Evolutionary conservation across 2,797 vertebrate species (phyloP), one percentile per base, ranked within the genome.

Genomic region (Leptodactylus fallax): DNA sequence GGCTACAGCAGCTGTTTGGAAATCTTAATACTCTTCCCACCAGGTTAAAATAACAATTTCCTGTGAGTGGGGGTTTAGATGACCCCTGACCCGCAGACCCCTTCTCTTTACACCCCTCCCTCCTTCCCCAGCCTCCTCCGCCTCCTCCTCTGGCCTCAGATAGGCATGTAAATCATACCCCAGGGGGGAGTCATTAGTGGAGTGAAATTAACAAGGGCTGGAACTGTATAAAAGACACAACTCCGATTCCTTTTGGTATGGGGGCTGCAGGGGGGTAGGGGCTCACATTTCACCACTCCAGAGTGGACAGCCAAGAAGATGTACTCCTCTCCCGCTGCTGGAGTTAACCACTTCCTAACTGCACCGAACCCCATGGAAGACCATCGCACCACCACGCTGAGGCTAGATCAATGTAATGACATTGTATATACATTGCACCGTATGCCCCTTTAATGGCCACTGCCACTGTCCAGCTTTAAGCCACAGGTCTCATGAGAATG

Each of bases 41-140:
- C 96, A 96, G 96, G 95, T 97, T 97, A 97, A 97, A 97, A 96
- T 95, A 97, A 97, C 96, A 96, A 96, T 96, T 97, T 97, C 95
- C 96, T 96, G 93, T 95, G 92, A 90, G 92, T 92, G 94, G 94
- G 87, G 94, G 79, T 7, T 85, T 96, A 95, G 92, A 94, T 95
- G 94, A 94, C 94, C 95, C 92, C 92, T 90, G 91, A 88, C 93
- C 92, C 92, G 25, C 36, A 83, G 60, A 74, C 84, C 89, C 91
- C 84, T 81, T 58, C 58, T 83, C 27, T 45, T 69, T 14, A 63
- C 45, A 11, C 89, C 78, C 86, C 67, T 79, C 67, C 80, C 45
- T 21, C 71, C 77, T n/a, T n/a, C n/a, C n/a, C n/a, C n/a, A n/a
- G n/a, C n/a, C n/a, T n/a, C n/a, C 87, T 90, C 85, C 83, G 3